phyloP scores from a whole-genome alignment of 2,113 vertebrate species.

The Uropsilus gracilis region DNA sequence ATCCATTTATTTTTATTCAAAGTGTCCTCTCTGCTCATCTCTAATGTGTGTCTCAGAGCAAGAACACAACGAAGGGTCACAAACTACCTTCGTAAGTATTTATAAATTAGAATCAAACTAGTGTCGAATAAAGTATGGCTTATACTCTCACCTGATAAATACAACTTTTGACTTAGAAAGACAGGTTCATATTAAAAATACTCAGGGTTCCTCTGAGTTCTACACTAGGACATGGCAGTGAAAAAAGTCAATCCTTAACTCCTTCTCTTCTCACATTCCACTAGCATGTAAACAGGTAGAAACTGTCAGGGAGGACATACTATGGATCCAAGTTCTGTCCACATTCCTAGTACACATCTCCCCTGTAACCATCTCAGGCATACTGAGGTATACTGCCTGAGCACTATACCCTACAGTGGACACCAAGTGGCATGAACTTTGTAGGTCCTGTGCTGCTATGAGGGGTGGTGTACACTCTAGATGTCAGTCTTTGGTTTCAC shows the following conservation, averaged over 20 bases:
- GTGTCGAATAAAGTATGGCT: not conserved
- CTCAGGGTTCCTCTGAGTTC: not conserved
- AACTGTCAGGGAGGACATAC: not conserved
- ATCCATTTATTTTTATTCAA: not conserved
- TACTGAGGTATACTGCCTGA: not conserved
- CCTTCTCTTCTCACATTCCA: not conserved
- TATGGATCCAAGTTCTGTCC: not conserved
- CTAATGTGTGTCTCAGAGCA: not conserved
- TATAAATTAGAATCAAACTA: not conserved
- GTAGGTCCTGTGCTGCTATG: not conserved
- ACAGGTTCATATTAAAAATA: slow-evolving; percentile 4
- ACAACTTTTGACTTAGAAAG: not conserved
- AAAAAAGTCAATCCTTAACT: not conserved
- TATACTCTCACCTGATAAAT: not conserved
- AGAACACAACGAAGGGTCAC: not conserved
- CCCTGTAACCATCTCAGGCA: not conserved
- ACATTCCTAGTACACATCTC: not conserved
- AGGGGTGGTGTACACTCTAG: not conserved
- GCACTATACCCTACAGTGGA: not conserved
- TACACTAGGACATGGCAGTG: not conserved
- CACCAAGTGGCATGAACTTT: not conserved
- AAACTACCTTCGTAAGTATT: not conserved
- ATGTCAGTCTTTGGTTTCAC: not conserved
- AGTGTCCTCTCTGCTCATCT: not conserved
- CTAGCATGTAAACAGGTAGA: not conserved